A percentile compares a stretch with the other conserved stretches of the same genome.
Evolutionary conservation across 1,140 invertebrate species (phyloP).

Genomic region (Zaprionus africanus): DNA sequence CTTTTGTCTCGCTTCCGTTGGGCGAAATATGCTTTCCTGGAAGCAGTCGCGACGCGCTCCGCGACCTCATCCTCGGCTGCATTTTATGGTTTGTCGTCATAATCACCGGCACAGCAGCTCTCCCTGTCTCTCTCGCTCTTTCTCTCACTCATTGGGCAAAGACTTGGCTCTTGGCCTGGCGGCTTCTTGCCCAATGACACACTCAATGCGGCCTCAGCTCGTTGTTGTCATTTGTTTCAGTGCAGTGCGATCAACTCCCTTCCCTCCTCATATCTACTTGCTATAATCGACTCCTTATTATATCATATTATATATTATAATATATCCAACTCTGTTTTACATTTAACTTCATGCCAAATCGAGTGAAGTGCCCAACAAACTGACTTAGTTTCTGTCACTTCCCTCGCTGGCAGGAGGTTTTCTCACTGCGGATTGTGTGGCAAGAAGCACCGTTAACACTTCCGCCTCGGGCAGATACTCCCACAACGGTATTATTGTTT

Average conservation of each 20-base stretch:
- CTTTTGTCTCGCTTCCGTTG: not conserved
- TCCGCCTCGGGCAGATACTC: conserved; percentile 41
- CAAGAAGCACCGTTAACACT: conserved; percentile 67
- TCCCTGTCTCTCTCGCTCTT: not conserved
- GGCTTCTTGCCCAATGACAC: conserved; percentile 26
- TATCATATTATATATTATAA: no score
- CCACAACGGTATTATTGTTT: conserved; percentile 43
- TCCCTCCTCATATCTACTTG: not conserved
- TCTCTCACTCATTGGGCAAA: no score
- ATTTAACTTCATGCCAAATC: not conserved
- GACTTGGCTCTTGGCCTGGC: not conserved
- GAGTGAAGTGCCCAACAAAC: not conserved
- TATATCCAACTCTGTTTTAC: no score
- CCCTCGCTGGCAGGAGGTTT: not conserved
- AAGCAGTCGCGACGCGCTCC: conserved; percentile 57
- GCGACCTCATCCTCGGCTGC: conserved; percentile 63
- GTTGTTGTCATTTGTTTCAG: conserved; percentile 36
- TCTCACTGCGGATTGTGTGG: not conserved
- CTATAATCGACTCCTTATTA: not conserved
- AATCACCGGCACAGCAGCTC: conserved; percentile 75
- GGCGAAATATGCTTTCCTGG: conserved; percentile 54
- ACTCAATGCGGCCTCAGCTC: conserved; percentile 29
- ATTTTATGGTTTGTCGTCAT: conserved; percentile 81
- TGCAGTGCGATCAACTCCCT: not conserved
- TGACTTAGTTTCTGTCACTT: not conserved